phyloP scores from a whole-genome alignment of 2,113 vertebrate genomes.

The Cavia aperea region DNA sequence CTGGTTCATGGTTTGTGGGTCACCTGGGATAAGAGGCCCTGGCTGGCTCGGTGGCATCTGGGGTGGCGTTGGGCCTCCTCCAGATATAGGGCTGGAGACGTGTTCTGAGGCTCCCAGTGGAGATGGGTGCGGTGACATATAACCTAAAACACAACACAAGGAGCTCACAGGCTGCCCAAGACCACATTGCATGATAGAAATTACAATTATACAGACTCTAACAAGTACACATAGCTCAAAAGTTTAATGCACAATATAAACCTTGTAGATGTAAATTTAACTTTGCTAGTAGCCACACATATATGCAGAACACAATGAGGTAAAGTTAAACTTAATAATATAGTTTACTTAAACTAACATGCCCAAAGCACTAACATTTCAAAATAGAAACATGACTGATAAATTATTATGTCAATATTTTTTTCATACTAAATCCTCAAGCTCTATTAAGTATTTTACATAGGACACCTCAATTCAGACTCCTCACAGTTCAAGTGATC shows the following conservation, averaged over 20 bases:
- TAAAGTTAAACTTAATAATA: background rate
- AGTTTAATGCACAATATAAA: background rate
- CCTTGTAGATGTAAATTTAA: background rate
- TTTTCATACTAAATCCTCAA: background rate
- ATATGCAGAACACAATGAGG: background rate
- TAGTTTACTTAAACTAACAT: background rate
- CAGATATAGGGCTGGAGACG: constrained; percentile 92
- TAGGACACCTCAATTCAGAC: background rate
- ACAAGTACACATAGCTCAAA: background rate
- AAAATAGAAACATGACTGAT: background rate
- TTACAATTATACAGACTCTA: background rate
- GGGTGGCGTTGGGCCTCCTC: constrained; percentile 92
- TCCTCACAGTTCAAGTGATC: background rate
- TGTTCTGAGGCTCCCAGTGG: constrained; percentile 92
- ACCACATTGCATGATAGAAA: background rate
- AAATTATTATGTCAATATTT: background rate
- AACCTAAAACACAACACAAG: constrained; percentile 79
- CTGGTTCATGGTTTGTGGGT: constrained; percentile 88
- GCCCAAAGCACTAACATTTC: background rate
- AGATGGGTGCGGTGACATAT: constrained; percentile 95
- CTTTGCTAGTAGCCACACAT: background rate
- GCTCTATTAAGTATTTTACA: background rate
- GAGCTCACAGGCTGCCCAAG: constrained; percentile 14
- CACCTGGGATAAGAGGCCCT: constrained; percentile 87
- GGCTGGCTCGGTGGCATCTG: constrained; percentile 89